These are phyloP conservation scores for Sicus ferrugineus DNA, from an alignment of 2,888 invertebrate genomes.

Conservation along the genomic window DNA sequence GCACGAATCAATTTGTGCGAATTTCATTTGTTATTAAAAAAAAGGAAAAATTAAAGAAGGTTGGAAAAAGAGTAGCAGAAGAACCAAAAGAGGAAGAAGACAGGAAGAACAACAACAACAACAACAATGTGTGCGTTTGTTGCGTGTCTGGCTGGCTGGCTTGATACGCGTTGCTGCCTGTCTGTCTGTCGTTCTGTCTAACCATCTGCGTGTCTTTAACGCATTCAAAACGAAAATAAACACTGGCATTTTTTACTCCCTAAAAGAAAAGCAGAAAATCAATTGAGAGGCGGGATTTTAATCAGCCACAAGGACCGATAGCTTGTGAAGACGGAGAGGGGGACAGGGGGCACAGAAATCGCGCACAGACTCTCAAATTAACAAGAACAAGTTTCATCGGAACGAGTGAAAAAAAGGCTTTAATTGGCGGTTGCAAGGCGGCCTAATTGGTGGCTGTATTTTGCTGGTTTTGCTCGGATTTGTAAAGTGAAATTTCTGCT, in stretches of 20 bases:
- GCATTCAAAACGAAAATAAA: constrained; percentile 2
- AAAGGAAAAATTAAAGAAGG: neutral
- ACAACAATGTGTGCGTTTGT: neutral
- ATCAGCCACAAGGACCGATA: neutral
- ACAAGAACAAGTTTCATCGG: neutral
- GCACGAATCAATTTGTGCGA: constrained; percentile 32
- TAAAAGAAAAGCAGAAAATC: constrained; percentile 1
- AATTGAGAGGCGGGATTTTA: constrained; percentile 16
- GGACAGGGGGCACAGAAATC: neutral
- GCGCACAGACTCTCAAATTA: neutral
- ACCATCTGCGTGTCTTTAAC: constrained; percentile 9
- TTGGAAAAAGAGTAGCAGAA: neutral
- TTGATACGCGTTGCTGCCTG: neutral
- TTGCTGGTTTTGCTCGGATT: neutral
- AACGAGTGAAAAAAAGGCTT: neutral
- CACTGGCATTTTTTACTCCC: neutral
- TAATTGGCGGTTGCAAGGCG: constrained; percentile 16
- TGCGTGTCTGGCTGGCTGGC: neutral
- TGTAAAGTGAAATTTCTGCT: neutral
- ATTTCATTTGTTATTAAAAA: constrained; percentile 17
- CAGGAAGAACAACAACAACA: constrained; percentile 3
- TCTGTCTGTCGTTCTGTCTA: neutral
- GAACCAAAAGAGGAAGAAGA: constrained; percentile 1
- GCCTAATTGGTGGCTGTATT: neutral
- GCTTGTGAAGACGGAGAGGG: neutral